Evolutionary conservation across 2,888 invertebrate species (phyloP).

Genomic region (Dromius quadrimaculatus): DNA sequence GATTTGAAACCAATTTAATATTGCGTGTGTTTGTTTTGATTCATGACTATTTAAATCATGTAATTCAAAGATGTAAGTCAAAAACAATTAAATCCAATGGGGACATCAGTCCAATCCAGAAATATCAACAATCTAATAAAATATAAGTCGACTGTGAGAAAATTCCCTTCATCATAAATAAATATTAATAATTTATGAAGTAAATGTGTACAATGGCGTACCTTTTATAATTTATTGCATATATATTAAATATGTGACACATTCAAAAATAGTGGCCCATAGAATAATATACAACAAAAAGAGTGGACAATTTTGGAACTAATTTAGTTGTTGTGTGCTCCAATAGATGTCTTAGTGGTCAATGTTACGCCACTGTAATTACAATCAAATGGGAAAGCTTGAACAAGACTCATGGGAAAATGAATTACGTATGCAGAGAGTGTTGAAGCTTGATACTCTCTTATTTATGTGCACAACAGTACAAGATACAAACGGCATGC

Average conservation of each 20-base stretch:
- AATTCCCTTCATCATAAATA: conserved; percentile 41
- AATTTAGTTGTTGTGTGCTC: too few species aligned
- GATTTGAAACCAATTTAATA: conserved; percentile 11
- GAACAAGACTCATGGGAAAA: conserved; percentile 41
- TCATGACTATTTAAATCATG: conserved; percentile 11
- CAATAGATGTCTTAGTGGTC: too few species aligned
- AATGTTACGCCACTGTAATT: too few species aligned
- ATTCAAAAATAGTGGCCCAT: too few species aligned
- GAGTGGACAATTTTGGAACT: too few species aligned
- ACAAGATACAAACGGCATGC: conserved; percentile 1
- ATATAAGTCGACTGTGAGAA: conserved; percentile 24
- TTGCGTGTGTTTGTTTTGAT: conserved; percentile 5
- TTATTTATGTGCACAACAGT: conserved; percentile 23
- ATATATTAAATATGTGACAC: too few species aligned
- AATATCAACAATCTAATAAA: too few species aligned
- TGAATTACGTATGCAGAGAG: conserved; percentile 37
- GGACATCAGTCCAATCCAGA: background rate
- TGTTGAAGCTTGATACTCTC: conserved; percentile 10
- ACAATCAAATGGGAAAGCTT: conserved; percentile 36
- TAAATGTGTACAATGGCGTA: too few species aligned
- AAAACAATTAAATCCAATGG: background rate
- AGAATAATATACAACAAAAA: too few species aligned
- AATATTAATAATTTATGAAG: conserved; percentile 45
- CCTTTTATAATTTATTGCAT: too few species aligned
- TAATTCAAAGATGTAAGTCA: conserved; percentile 3